These are phyloP conservation scores for Centruroides vittatus DNA, from an alignment of 1,140 invertebrate genomes.

Conservation along the genomic window DNA sequence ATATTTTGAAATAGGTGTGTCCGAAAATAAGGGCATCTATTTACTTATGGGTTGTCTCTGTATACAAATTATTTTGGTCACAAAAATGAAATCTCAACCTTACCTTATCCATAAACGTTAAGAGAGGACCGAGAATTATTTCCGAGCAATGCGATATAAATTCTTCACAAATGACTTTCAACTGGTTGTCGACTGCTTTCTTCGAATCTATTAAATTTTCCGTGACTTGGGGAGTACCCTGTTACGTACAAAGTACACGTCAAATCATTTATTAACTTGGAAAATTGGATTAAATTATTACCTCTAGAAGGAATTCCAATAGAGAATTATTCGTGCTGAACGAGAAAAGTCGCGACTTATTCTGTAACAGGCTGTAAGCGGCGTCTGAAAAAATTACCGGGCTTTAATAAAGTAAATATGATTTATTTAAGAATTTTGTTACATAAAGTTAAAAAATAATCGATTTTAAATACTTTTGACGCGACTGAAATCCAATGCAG, in stretches of 20 bases:
- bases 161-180: slow-evolving; percentile 80
- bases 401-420: not conserved
- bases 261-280: not conserved
- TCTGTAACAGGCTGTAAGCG: slow-evolving; percentile 72
- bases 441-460: not conserved
- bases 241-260: slow-evolving; percentile 27
- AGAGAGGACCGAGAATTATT: slow-evolving; percentile 53
- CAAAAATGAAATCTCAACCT: slow-evolving; percentile 1
- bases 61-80: no score
- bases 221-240: slow-evolving; percentile 76
- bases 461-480: slow-evolving; percentile 43
- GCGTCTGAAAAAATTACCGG: slow-evolving; percentile 25
- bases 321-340: slow-evolving; percentile 79
- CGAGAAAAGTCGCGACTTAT: slow-evolving; percentile 69
- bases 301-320: slow-evolving; percentile 63
- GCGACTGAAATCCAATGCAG: slow-evolving; percentile 70
- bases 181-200: slow-evolving; percentile 80
- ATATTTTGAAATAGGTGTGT: no score
- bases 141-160: slow-evolving; percentile 72
- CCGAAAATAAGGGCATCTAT: no score
- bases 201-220: slow-evolving; percentile 85
- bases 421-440: not conserved
- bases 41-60: no score
- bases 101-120: slow-evolving; percentile 58
- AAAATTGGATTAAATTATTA: slow-evolving; percentile 4